A percentile compares a stretch with the other conserved stretches of the same genome.
Evolutionary conservation across 2,797 vertebrate genomes (phyloP).

Genomic region (Vespertilio murinus): DNA sequence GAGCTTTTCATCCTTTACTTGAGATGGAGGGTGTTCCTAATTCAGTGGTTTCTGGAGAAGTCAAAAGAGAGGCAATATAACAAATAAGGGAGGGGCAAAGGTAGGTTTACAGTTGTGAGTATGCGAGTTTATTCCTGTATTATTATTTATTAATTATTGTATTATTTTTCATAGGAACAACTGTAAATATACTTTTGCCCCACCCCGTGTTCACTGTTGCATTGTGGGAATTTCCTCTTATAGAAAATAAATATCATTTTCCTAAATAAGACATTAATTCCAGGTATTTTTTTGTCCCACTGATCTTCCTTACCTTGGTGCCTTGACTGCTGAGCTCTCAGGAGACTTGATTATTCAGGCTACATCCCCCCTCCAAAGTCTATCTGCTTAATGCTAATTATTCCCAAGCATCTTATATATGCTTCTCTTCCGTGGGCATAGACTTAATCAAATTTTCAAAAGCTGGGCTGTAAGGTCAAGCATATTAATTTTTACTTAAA

Average conservation of each 20-base stretch:
- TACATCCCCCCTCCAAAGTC: neutral
- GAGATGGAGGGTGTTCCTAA: neutral
- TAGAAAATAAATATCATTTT: conserved; percentile 24
- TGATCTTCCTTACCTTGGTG: neutral
- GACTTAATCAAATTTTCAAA: conserved; percentile 32
- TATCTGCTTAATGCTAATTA: neutral
- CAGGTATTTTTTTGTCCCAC: neutral
- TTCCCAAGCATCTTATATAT: neutral
- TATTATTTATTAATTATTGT: neutral
- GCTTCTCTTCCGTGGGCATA: neutral
- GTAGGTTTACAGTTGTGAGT: neutral
- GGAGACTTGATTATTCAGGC: conserved; percentile 23
- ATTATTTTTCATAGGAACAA: neutral
- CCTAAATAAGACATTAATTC: conserved; percentile 40
- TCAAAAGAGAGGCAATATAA: conserved; percentile 24
- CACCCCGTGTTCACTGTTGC: neutral
- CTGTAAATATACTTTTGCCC: neutral
- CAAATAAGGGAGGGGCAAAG: neutral
- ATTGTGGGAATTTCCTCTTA: neutral
- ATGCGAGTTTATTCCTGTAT: neutral
- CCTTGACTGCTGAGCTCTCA: neutral
- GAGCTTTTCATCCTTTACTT: neutral
- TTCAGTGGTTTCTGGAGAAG: conserved; percentile 40
- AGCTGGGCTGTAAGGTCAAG: conserved; percentile 23
- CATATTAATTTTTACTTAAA: conserved; percentile 34